Evolutionary conservation across 2,888 invertebrate species (phyloP).

Genomic region (Spicauda simplicius): DNA sequence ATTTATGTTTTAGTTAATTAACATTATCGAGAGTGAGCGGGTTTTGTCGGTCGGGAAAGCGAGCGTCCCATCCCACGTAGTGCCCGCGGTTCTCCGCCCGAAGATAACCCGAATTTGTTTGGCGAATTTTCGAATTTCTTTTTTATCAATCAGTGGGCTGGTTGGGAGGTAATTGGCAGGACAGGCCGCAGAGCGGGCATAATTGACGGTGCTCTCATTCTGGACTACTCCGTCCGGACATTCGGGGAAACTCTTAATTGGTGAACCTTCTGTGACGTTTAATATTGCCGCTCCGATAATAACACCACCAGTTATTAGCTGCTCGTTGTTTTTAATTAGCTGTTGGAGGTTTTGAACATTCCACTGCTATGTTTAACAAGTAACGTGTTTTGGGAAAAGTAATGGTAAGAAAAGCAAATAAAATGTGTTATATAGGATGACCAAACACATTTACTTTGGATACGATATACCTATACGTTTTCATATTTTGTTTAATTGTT

Average conservation of each 20-base stretch:
- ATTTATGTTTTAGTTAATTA: constrained; percentile 64
- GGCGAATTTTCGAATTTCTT: constrained; percentile 75
- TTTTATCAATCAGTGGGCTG: constrained; percentile 81
- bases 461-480: not conserved
- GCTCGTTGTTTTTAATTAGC: constrained; percentile 76
- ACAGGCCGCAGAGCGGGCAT: constrained; percentile 68
- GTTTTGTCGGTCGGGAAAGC: constrained; percentile 58
- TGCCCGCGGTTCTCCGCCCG: constrained; percentile 59
- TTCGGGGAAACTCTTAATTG: constrained; percentile 84
- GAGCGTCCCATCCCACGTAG: constrained; percentile 49
- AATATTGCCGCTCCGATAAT: constrained; percentile 80
- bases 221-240: constrained; percentile 75
- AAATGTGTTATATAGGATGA: not conserved
- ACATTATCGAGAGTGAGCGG: constrained; percentile 63
- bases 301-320: constrained; percentile 77
- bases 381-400: constrained; percentile 16
- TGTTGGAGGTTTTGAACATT: constrained; percentile 54
- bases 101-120: constrained; percentile 78
- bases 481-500: not conserved
- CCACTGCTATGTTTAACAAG: constrained; percentile 40
- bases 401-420: not conserved
- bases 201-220: constrained; percentile 82
- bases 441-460: not conserved
- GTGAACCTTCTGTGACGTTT: constrained; percentile 79
- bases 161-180: constrained; percentile 72